Conservation (phyloP, 37 sponge, comb jelly and placozoan species). For the Aplysina aerophoba region DNA sequence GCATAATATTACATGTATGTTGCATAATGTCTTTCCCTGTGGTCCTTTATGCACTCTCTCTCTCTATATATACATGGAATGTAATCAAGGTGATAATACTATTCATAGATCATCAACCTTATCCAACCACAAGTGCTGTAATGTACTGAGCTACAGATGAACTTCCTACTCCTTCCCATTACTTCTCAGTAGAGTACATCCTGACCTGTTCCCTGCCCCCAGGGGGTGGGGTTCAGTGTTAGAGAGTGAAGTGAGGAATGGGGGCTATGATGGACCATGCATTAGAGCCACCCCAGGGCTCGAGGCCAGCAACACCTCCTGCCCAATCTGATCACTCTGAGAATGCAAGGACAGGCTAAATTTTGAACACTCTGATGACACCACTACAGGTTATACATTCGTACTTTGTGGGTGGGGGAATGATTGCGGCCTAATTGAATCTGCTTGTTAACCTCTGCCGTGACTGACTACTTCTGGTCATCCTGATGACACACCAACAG, state of each 20-base stretch:
- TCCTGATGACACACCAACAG: no score
- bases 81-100: not conserved
- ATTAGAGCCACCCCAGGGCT: conserved; percentile 37
- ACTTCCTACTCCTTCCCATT: no score
- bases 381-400: no score
- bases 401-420: no score
- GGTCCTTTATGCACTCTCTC: no score
- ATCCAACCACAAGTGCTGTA: conserved; percentile 39
- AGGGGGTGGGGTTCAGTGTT: not conserved
- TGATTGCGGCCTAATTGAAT: no score
- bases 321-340: conserved; percentile 44
- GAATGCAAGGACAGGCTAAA: no score
- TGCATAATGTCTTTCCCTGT: not conserved
- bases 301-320: conserved; percentile 45
- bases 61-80: not conserved
- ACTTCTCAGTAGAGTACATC: conserved; percentile 32
- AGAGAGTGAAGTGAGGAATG: conserved; percentile 38
- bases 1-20: not conserved
- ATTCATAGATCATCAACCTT: conserved; percentile 19
- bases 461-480: no score
- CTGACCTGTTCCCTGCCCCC: conserved; percentile 40
- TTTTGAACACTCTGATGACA: no score
- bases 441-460: no score
- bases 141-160: no score
- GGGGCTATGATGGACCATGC: conserved; percentile 39